Evolutionary conservation across 1,140 invertebrate species (phyloP).

Genomic region (Liolophura sinensis): DNA sequence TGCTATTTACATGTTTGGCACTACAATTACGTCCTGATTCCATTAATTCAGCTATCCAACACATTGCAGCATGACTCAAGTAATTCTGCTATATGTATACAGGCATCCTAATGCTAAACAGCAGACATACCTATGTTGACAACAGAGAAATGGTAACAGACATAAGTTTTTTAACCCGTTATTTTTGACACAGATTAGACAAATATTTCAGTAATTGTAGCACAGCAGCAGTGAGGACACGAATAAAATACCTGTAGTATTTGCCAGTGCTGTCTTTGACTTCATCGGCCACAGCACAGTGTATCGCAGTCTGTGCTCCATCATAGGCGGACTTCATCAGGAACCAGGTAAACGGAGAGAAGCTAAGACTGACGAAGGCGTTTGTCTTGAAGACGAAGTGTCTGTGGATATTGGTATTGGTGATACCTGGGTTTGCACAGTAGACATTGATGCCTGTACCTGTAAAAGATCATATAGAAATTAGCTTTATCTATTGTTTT

Average conservation of each 20-base stretch:
- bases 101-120: too few species aligned
- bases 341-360: constrained; percentile 43
- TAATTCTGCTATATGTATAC: too few species aligned
- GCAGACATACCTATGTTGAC: too few species aligned
- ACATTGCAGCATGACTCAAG: too few species aligned
- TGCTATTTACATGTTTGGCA: too few species aligned
- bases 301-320: constrained; percentile 59
- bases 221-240: background rate
- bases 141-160: too few species aligned
- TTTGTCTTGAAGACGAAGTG: constrained; percentile 67
- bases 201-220: background rate
- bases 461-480: constrained; percentile 24
- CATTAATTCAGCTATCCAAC: too few species aligned
- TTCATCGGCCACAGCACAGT: constrained; percentile 66
- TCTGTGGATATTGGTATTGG: constrained; percentile 75
- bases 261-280: constrained; percentile 74
- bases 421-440: constrained; percentile 84
- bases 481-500: too few species aligned
- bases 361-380: constrained; percentile 39
- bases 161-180: background rate
- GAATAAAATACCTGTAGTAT: constrained; percentile 67
- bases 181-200: too few species aligned
- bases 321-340: constrained; percentile 56
- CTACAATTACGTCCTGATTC: too few species aligned
- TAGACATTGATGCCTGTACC: constrained; percentile 75